Evolutionary conservation across 2,797 vertebrate genomes (phyloP).

Genomic region (Phataginus tetradactyla): DNA sequence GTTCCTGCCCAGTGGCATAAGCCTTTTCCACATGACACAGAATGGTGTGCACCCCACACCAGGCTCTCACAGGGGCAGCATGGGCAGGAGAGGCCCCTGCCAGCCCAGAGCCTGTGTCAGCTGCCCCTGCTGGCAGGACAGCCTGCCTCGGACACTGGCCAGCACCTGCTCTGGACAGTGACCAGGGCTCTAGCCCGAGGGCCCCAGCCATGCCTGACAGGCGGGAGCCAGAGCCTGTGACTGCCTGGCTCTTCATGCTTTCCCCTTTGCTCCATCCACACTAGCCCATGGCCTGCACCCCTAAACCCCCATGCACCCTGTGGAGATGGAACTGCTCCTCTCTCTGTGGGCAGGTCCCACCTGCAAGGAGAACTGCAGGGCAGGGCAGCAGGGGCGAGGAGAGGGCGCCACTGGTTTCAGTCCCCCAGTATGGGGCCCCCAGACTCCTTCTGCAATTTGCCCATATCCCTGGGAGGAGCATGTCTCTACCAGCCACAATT

Average conservation of each 20-base stretch:
- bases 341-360: not conserved
- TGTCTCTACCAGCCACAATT: not conserved
- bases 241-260: not conserved
- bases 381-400: not conserved
- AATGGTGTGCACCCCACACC: not conserved
- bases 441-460: fast-evolving
- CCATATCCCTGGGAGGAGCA: not conserved
- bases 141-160: fast-evolving
- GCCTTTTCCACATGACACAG: not conserved
- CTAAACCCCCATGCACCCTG: fast-evolving
- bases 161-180: not conserved
- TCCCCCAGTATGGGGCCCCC: not conserved
- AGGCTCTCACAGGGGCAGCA: not conserved
- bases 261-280: not conserved
- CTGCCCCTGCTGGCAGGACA: not conserved
- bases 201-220: not conserved
- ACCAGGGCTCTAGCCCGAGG: not conserved
- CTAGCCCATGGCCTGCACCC: not conserved
- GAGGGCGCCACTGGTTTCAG: not conserved
- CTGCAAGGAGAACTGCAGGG: not conserved
- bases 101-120: not conserved
- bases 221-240: too few species aligned
- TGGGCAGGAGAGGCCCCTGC: not conserved
- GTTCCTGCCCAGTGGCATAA: not conserved
- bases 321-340: not conserved